Evolutionary conservation across 2,888 invertebrate genomes (phyloP).

Genomic region (Embidobia sp.): DNA sequence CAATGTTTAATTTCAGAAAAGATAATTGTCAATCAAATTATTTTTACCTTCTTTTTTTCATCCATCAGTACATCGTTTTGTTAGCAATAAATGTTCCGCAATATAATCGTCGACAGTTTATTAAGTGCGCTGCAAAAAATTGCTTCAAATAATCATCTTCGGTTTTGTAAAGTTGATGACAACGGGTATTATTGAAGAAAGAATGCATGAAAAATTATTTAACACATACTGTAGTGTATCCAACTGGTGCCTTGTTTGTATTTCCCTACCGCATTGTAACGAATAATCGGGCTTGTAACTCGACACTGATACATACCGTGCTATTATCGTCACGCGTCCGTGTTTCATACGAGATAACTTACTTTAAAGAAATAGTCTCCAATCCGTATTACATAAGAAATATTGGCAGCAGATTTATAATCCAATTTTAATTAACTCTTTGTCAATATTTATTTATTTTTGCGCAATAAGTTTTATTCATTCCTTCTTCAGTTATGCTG

Average conservation of each 20-base stretch:
- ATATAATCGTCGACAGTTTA: too few species aligned
- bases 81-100: too few species aligned
- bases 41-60: too few species aligned
- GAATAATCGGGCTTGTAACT: constrained; percentile 60
- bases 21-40: too few species aligned
- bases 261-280: constrained; percentile 55
- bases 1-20: too few species aligned
- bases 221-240: constrained; percentile 32
- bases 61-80: too few species aligned
- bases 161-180: too few species aligned
- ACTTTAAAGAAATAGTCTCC: constrained; percentile 44
- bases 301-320: constrained; percentile 60
- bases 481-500: neutral
- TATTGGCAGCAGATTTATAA: constrained; percentile 13
- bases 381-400: constrained; percentile 48
- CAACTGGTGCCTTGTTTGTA: constrained; percentile 52
- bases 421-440: neutral
- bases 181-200: constrained; percentile 26
- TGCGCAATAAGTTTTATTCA: neutral
- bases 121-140: too few species aligned
- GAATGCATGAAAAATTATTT: constrained; percentile 48
- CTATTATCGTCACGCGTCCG: constrained; percentile 55
- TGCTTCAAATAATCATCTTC: too few species aligned
- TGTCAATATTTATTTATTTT: neutral
- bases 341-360: constrained; percentile 51